Conservation (phyloP, 2,797 vertebrate genomes). For the Acrocephalus scirpaceus region DNA sequence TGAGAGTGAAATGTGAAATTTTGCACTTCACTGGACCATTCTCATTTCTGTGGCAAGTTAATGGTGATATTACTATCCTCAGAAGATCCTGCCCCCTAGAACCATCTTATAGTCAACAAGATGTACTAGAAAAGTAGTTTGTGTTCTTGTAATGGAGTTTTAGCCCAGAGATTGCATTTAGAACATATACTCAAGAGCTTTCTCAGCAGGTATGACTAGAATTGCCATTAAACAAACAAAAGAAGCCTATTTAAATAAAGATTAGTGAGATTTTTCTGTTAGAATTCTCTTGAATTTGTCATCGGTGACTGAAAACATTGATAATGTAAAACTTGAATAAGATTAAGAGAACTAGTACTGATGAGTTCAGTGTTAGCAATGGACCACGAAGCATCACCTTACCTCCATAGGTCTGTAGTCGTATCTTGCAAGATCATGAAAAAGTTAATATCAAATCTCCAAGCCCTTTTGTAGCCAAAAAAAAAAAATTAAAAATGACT, state of each 20-base stretch:
- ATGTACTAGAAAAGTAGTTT: not conserved
- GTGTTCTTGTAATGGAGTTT: not conserved
- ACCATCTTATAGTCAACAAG: not conserved
- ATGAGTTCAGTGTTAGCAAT: not conserved
- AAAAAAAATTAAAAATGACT: not conserved
- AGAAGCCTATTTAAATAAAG: not conserved
- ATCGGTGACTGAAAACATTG: not conserved
- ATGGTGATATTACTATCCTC: not conserved
- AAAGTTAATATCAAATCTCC: not conserved
- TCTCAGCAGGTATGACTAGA: not conserved
- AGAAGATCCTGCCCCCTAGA: not conserved
- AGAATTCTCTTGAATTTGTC: not conserved
- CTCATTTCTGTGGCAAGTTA: not conserved
- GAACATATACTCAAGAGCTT: not conserved
- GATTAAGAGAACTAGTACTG: not conserved
- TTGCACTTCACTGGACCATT: constrained; percentile 2
- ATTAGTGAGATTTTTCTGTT: not conserved
- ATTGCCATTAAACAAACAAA: not conserved
- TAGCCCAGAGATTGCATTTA: not conserved
- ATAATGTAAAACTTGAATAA: not conserved
- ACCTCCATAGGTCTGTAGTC: not conserved
- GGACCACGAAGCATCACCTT: not conserved
- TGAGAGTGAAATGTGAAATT: not conserved
- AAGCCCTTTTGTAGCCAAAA: not conserved
- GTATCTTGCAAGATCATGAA: not conserved